phyloP scores from a whole-genome alignment of 2,888 invertebrate genomes.

The Temnothorax ravouxi region DNA sequence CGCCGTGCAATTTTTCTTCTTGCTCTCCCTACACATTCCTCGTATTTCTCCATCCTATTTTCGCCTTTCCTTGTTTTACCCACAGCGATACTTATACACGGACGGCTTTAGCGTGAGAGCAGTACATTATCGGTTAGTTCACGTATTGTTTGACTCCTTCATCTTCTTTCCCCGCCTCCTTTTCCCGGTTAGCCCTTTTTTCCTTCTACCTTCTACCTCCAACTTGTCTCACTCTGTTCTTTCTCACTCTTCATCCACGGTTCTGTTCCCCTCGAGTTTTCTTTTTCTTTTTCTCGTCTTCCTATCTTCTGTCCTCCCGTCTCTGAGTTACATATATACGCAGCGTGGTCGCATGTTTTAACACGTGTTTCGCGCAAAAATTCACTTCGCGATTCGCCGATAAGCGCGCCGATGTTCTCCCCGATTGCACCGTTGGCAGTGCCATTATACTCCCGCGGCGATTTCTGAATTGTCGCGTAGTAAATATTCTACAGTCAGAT shows the following conservation, averaged over 20 bases:
- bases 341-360: conserved; percentile 56
- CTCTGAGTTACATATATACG: conserved; percentile 14
- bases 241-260: neutral
- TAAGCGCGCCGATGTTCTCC: conserved; percentile 68
- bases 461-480: conserved; percentile 73
- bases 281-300: neutral
- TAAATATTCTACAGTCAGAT: conserved; percentile 71
- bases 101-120: conserved; percentile 54
- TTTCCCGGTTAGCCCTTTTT: neutral
- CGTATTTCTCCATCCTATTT: neutral
- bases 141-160: conserved; percentile 52
- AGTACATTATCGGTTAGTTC: conserved; percentile 57
- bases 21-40: neutral
- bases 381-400: conserved; percentile 79
- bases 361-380: conserved; percentile 83
- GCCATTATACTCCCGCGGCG: conserved; percentile 70
- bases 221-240: neutral
- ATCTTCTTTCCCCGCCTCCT: neutral
- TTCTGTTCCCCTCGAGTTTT: conserved; percentile 5
- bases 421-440: conserved; percentile 55
- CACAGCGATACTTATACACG: neutral
- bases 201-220: neutral
- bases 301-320: neutral
- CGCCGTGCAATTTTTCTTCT: conserved; percentile 16
- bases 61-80: conserved; percentile 6